Conservation (phyloP, 2,888 invertebrate genomes). For the Hirtodrosophila duncani region DNA sequence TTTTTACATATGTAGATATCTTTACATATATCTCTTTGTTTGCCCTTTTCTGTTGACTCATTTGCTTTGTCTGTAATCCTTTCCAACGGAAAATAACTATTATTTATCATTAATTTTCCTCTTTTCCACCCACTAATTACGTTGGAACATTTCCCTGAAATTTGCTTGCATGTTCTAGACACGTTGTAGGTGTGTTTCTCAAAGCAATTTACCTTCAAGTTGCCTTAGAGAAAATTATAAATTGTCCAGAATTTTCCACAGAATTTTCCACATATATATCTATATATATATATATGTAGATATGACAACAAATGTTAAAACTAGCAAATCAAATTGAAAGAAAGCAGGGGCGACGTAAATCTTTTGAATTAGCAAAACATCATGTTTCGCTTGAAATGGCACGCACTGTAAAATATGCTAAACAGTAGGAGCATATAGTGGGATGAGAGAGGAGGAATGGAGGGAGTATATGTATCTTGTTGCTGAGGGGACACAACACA, state of each 20-base stretch:
- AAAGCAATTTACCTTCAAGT: neutral
- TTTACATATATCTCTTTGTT: too few relatives aligned
- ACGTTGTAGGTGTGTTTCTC: constrained; percentile 16
- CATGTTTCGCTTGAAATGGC: constrained; percentile 73
- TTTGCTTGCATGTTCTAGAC: constrained; percentile 7
- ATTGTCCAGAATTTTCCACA: neutral
- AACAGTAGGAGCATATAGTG: constrained; percentile 11
- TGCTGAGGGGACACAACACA: too few relatives aligned
- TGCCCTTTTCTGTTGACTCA: constrained; percentile 9
- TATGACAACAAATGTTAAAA: constrained; percentile 24
- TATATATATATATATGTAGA: neutral
- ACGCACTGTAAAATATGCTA: constrained; percentile 67
- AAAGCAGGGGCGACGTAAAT: constrained; percentile 61
- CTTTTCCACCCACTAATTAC: constrained; percentile 11
- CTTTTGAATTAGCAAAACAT: constrained; percentile 76
- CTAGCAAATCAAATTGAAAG: constrained; percentile 50
- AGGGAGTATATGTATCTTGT: constrained; percentile 14
- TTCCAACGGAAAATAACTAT: constrained; percentile 3
- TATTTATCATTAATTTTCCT: neutral
- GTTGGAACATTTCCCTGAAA: constrained; percentile 13
- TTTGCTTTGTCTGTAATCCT: constrained; percentile 1
- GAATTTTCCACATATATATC: constrained; percentile 6
- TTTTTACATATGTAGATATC: too few relatives aligned
- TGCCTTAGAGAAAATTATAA: neutral
- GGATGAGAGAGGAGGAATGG: neutral